Evolutionary conservation across 2,113 vertebrate species (phyloP).

Genomic region (Serilophus lunatus): DNA sequence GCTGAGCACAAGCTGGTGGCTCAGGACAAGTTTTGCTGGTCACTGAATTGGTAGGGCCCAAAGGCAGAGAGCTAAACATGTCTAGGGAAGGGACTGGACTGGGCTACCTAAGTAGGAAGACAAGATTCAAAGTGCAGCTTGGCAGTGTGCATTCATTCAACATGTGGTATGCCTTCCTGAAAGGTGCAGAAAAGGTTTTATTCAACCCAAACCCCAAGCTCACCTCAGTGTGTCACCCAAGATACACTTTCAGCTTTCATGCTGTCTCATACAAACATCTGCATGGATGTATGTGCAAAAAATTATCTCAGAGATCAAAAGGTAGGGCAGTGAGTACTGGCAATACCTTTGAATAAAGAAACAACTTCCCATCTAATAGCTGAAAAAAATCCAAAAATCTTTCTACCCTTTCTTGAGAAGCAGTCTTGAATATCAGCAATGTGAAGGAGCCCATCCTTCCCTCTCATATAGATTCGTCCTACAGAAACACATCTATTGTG

Average conservation of each 20-base stretch:
- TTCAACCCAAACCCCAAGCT: not conserved
- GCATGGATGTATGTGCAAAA: rapidly evolving
- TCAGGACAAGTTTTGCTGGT: not conserved
- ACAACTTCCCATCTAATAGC: not conserved
- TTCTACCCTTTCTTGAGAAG: not conserved
- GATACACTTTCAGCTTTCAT: not conserved
- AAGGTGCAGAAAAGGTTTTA: not conserved
- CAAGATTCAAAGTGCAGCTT: not conserved
- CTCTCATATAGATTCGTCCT: not conserved
- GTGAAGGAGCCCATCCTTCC: not conserved
- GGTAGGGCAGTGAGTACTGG: not conserved
- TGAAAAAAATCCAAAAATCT: not conserved
- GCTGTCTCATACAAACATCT: not conserved
- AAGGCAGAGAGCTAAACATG: not conserved
- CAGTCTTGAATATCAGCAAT: not conserved
- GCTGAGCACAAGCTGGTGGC: not conserved
- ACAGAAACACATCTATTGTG: not conserved
- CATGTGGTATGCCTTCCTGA: not conserved
- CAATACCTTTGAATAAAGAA: not conserved
- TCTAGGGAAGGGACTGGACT: not conserved
- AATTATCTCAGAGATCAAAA: not conserved
- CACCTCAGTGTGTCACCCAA: not conserved
- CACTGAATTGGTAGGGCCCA: not conserved
- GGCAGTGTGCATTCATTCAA: not conserved
- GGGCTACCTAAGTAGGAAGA: not conserved